phyloP scores from a whole-genome alignment of 2,797 vertebrate genomes.

The Chloroceryle inda region DNA sequence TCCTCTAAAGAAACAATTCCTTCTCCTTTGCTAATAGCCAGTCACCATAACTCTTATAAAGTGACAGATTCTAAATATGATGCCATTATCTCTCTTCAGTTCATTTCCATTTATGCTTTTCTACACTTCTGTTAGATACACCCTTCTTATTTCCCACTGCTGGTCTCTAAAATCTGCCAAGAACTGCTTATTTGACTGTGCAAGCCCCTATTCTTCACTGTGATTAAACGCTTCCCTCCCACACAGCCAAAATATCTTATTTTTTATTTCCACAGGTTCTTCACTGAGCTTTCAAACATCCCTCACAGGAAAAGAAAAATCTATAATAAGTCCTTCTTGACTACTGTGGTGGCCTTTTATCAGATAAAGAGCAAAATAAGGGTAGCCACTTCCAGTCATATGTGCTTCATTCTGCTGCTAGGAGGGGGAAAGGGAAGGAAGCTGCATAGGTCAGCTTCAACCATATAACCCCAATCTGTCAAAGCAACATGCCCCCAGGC shows the following conservation, averaged over 20 bases:
- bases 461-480: conserved; percentile 49
- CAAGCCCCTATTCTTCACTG: not conserved
- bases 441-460: conserved; percentile 36
- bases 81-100: not conserved
- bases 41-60: conserved; percentile 1
- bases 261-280: conserved; percentile 2
- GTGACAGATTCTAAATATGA: conserved; percentile 10
- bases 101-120: conserved; percentile 12
- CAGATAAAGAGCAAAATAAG: not conserved
- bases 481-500: conserved; percentile 4
- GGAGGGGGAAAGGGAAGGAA: conserved; percentile 7
- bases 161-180: conserved; percentile 1
- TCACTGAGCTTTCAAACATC: not conserved
- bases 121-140: not conserved
- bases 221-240: conserved; percentile 20
- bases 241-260: not conserved
- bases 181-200: conserved; percentile 20
- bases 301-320: conserved; percentile 2
- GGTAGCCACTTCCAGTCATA: conserved; percentile 3
- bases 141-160: not conserved
- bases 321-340: not conserved
- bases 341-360: not conserved
- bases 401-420: not conserved
- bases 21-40: conserved; percentile 34
- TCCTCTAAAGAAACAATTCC: not conserved